Conservation (phyloP, 2,888 invertebrate genomes). For the Leptinotarsa haldemani region DNA sequence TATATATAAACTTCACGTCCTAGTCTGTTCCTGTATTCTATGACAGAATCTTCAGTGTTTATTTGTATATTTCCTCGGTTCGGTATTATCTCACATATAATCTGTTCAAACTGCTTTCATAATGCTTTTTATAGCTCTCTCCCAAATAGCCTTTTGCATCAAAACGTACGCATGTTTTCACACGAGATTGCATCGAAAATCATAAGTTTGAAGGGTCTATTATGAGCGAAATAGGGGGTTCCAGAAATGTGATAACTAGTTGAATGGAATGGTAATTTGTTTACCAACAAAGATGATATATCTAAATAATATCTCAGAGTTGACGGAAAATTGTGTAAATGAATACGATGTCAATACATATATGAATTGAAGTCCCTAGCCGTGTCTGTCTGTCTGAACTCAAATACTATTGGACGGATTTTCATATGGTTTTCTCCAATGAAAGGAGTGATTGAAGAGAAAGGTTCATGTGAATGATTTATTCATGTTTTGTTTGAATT, state of each 20-base stretch:
- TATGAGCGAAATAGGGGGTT: neutral
- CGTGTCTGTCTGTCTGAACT: no score
- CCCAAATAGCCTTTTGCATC: constrained; percentile 9
- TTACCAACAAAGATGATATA: no score
- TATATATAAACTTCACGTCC: no score
- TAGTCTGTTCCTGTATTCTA: constrained; percentile 14
- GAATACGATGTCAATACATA: no score
- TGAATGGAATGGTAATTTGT: neutral
- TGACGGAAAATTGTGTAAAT: no score
- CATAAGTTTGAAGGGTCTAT: neutral
- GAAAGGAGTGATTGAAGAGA: no score
- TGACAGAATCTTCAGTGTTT: constrained; percentile 43
- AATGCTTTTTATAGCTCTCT: constrained; percentile 29
- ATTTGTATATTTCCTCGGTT: constrained; percentile 44
- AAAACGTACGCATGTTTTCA: constrained; percentile 18
- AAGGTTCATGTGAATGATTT: no score
- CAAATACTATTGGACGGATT: no score
- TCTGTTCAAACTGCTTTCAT: constrained; percentile 47
- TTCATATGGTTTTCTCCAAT: no score
- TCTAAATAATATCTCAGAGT: no score
- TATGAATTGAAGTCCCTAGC: no score
- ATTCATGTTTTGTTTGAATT: no score
- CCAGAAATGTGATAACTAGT: neutral
- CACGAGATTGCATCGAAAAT: constrained; percentile 15
- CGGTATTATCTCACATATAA: constrained; percentile 46